Evolutionary conservation across 1,140 invertebrate genomes (phyloP).

Genomic region (Bradynema listronoti): DNA sequence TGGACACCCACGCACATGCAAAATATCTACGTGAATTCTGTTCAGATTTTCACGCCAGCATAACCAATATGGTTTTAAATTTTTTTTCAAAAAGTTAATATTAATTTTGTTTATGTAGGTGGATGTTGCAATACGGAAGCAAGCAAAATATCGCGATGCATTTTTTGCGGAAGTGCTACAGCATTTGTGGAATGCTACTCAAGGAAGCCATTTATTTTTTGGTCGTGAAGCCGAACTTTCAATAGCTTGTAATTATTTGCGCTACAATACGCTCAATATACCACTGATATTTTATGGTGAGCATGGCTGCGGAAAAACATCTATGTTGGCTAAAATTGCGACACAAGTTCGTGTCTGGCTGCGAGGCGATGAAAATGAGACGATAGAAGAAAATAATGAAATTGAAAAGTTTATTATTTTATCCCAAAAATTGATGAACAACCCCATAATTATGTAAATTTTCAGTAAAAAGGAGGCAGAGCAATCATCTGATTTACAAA

Average conservation of each 20-base stretch:
- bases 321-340: constrained; percentile 82
- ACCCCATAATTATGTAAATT: too few relatives aligned
- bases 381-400: neutral
- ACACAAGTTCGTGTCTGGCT: constrained; percentile 63
- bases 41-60: constrained; percentile 85
- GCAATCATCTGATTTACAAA: too few relatives aligned
- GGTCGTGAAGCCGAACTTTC: constrained; percentile 79
- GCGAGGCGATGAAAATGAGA: neutral
- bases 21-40: constrained; percentile 93
- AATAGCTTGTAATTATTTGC: constrained; percentile 76
- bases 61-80: constrained; percentile 67
- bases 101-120: constrained; percentile 62
- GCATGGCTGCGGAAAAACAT: constrained; percentile 94
- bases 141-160: constrained; percentile 83
- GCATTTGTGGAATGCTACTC: constrained; percentile 89
- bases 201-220: constrained; percentile 82
- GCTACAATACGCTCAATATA: constrained; percentile 63
- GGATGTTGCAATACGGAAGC: constrained; percentile 85
- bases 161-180: constrained; percentile 91
- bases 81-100: constrained; percentile 1
- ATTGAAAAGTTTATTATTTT: neutral
- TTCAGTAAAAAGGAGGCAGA: too few relatives aligned
- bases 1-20: constrained; percentile 73
- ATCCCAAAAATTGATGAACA: too few relatives aligned
- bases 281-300: constrained; percentile 88